These are phyloP conservation scores for Fissipunctia ypsillon DNA, from an alignment of 2,888 invertebrate species.

Conservation along the genomic window DNA sequence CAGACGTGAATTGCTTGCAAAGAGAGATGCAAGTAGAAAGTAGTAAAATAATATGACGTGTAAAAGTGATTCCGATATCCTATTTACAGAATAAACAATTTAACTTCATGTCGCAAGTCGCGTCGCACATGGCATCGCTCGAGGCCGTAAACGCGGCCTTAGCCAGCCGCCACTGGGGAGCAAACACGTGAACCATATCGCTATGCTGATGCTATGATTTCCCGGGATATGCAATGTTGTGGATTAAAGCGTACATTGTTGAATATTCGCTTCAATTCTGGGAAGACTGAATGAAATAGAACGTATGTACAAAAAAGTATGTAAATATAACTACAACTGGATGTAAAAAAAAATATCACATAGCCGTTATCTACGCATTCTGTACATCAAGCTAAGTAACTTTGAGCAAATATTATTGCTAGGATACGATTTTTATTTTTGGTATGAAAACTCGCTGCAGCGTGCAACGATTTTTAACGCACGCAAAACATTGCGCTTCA, in stretches of 20 bases:
- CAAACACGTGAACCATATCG: neutral
- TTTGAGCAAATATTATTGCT: neutral
- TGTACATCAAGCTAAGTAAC: neutral
- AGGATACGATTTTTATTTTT: neutral
- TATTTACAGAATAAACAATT: too few species aligned
- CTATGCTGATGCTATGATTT: too few species aligned
- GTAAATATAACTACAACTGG: neutral
- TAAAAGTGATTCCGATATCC: too few species aligned
- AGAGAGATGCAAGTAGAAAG: too few species aligned
- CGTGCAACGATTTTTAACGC: neutral
- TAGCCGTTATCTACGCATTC: neutral
- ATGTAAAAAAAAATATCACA: neutral
- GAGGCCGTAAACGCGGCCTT: neutral
- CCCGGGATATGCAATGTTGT: slow-evolving; percentile 38
- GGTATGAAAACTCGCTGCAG: neutral
- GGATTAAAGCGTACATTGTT: slow-evolving; percentile 18
- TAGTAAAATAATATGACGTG: too few species aligned
- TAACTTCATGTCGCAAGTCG: neutral
- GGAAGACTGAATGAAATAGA: slow-evolving; percentile 6
- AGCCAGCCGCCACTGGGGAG: slow-evolving; percentile 28
- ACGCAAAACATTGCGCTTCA: neutral
- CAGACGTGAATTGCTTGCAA: too few species aligned
- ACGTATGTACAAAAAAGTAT: neutral
- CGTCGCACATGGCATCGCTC: neutral
- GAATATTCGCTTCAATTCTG: slow-evolving; percentile 12